These are phyloP conservation scores for Orchesellides sinensis DNA, from an alignment of 2,888 invertebrate species.

Conservation along the genomic window DNA sequence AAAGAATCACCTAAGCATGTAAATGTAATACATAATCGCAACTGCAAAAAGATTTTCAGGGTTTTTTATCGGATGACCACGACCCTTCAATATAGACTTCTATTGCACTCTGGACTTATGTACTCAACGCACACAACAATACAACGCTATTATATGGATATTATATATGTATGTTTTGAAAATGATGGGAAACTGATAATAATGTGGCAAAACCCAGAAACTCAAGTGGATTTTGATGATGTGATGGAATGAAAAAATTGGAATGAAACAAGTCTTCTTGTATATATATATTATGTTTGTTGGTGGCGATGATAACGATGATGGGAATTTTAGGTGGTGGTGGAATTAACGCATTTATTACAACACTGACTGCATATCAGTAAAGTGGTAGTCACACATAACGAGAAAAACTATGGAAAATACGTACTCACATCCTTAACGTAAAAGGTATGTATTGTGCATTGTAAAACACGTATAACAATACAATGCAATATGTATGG, in stretches of 20 bases:
- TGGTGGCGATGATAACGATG: neutral
- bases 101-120: too few relatives aligned
- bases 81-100: too few relatives aligned
- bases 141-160: too few relatives aligned
- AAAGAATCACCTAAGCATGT: too few relatives aligned
- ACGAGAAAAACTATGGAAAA: slow-evolving; percentile 32
- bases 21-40: too few relatives aligned
- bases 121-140: too few relatives aligned
- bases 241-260: slow-evolving; percentile 41
- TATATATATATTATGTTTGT: too few relatives aligned
- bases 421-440: slow-evolving; percentile 53
- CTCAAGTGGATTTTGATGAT: slow-evolving; percentile 7
- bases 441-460: slow-evolving; percentile 41
- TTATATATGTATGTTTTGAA: too few relatives aligned
- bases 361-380: neutral
- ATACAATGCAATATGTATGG: neutral
- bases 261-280: slow-evolving; percentile 24
- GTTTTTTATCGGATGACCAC: too few relatives aligned
- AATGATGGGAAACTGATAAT: slow-evolving; percentile 58
- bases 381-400: neutral
- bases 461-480: neutral
- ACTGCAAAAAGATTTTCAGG: too few relatives aligned
- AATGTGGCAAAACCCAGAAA: slow-evolving; percentile 55
- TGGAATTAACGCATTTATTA: slow-evolving; percentile 18
- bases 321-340: slow-evolving; percentile 4